Percentiles rank a stretch among this genome's conserved stretches.
These are phyloP conservation scores for Periparus ater DNA, from an alignment of 2,797 vertebrate genomes.

Conservation along the genomic window DNA sequence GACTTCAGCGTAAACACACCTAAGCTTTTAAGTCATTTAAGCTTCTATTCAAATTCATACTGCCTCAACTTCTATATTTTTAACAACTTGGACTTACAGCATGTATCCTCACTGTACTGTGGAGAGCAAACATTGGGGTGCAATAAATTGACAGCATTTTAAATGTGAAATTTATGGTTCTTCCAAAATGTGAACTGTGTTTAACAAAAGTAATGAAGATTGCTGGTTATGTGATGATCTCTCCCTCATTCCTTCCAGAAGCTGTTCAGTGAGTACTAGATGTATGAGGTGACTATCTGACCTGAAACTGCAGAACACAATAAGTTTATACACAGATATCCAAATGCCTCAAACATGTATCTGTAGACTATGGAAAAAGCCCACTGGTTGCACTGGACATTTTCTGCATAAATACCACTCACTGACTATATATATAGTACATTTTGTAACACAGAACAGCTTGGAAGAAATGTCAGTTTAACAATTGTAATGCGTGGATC, in stretches of 20 bases:
- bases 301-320: neutral
- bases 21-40: neutral
- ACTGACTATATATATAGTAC: neutral
- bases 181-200: neutral
- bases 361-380: neutral
- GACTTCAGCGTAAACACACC: neutral
- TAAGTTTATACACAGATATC: neutral
- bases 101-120: neutral
- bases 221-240: neutral
- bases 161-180: neutral
- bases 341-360: neutral
- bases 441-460: neutral
- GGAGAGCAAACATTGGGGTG: neutral
- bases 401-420: neutral
- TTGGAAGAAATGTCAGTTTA: neutral
- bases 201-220: neutral
- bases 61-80: neutral
- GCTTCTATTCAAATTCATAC: neutral
- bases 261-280: neutral
- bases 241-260: neutral
- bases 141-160: neutral
- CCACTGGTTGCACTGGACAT: neutral
- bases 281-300: neutral
- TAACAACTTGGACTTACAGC: neutral
- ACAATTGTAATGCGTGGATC: neutral